Evolutionary conservation across 2,888 invertebrate species (phyloP).

Genomic region (Acanthosepion pharaonis): DNA sequence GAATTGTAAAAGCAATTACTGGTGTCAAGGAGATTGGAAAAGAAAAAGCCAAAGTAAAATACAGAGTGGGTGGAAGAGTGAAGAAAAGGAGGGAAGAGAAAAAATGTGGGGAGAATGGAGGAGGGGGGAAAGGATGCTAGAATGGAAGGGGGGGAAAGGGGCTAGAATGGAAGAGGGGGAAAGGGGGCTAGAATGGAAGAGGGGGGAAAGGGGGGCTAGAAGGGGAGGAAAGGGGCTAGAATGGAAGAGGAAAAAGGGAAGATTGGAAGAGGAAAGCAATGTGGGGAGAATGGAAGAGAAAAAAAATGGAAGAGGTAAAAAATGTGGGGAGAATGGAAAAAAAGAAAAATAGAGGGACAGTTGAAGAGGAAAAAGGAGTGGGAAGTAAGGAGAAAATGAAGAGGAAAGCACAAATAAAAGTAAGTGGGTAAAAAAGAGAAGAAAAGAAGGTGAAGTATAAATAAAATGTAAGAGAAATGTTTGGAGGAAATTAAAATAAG

Average conservation of each 20-base stretch:
- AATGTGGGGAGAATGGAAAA: no score
- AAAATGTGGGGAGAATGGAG: not conserved
- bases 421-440: no score
- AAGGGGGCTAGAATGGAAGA: no score
- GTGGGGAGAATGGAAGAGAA: not conserved
- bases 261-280: not conserved
- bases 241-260: no score
- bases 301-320: not conserved
- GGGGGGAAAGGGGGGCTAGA: not conserved
- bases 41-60: not conserved
- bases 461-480: no score
- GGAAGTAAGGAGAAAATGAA: not conserved
- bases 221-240: not conserved
- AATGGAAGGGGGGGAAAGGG: not conserved
- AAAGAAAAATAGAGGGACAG: not conserved
- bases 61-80: not conserved
- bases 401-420: no score
- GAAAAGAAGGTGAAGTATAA: no score
- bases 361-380: not conserved
- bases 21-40: not conserved
- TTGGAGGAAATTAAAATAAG: no score
- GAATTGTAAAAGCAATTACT: not conserved
- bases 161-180: not conserved
- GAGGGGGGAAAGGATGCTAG: not conserved
- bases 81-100: not conserved